Evolutionary conservation across 1,140 invertebrate species (phyloP), one percentile per base, ranked within the genome.

Genomic region (Drosophila truncata): DNA sequence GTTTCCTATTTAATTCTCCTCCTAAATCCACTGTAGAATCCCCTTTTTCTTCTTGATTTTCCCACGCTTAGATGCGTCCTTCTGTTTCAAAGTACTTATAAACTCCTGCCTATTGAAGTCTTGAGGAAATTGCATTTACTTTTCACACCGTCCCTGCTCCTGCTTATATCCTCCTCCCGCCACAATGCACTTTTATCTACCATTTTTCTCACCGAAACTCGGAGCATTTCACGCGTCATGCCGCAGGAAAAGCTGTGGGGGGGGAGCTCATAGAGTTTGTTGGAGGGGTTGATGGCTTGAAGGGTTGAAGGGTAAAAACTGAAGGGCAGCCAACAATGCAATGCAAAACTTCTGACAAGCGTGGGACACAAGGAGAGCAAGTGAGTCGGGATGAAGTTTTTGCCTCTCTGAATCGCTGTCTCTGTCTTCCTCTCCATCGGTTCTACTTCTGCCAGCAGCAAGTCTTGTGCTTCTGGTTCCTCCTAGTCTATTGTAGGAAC

Each of bases 301-400:
- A 50, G 69, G 67, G 52, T 71, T 71, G 54, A 71, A 72, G 67
- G 70, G 52, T 35, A 25, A 25, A 55, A 55, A n/a, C 31, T 57
- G 42, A 71, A 49, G 65, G 66, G 66, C 52, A 60, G 37, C 23
- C 67, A 75, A 69, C 78, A 82, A 72, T 67, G 71, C 76, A 73
- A 80, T 73, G 80, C 44, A 88, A 88, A 88, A 88, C 72, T 88
- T 88, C 82, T 90, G 83, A 86, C 84, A 86, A 55, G 83, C 63
- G 63, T 61, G 62, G 55, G 44, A 72, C 47, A 50, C 70, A 58
- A 54, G 39, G 65, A 16, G 27, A 18, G 47, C 25, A 35, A 39
- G 20, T 37, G 52, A 16, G 31, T 13, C 2, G 35, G 29, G 7
- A 20, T 20, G 25, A 67, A 67, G 31, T 67, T 67, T 25, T 29